Evolutionary conservation across 2,113 vertebrate species (phyloP), one percentile per base, ranked within the genome.

Genomic region (Dasyurus viverrinus): DNA sequence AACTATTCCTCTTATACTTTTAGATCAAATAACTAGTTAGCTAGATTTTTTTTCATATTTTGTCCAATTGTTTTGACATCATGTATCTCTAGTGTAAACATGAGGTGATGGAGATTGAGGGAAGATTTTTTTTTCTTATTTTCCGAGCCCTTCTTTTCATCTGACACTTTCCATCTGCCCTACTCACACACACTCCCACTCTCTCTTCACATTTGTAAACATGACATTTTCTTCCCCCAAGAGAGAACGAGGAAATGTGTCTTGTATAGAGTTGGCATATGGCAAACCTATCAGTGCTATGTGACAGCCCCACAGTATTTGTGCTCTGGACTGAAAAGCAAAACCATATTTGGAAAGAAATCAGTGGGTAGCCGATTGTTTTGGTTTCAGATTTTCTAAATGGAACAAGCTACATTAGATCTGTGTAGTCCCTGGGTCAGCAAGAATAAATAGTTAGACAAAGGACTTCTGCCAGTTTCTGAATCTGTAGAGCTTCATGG

Each of bases 261-360:
- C 96, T 97, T 96, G 68, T 94, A 68, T 92, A 52, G 55, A 96
- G 60, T 53, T 89, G 24, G 89, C 97, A 90, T 22, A 95, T 54
- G 11, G 7, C 91, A 95, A 95, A 94, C 84, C 24, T 90, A 54
- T 0, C 0, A 55, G 42, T 54, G n/a, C 94, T 93, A 24, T 90
- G 0, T 94, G 89, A 92, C 94, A 95, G 90, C 95, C 53, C 90
- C 10, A 0, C 1, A 68, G 50, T 52, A 53, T 30, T 11, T 90
- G 30, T 53, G 92, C 90, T 53, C 93, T 76, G 47, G 54, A 36
- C 48, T 92, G 60, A 89, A 97, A 92, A n/a, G 50, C 48, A 90
- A 6, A 95, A 57, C 89, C 94, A n/a, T 95, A 91, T 96, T 96
- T 96, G 95, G 93, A 68, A 96, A 95, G 93, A 96, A 97, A 91